Base-by-base conservation (phyloP, 2,888 invertebrate species). In the Ormyrus rosae region DNA sequence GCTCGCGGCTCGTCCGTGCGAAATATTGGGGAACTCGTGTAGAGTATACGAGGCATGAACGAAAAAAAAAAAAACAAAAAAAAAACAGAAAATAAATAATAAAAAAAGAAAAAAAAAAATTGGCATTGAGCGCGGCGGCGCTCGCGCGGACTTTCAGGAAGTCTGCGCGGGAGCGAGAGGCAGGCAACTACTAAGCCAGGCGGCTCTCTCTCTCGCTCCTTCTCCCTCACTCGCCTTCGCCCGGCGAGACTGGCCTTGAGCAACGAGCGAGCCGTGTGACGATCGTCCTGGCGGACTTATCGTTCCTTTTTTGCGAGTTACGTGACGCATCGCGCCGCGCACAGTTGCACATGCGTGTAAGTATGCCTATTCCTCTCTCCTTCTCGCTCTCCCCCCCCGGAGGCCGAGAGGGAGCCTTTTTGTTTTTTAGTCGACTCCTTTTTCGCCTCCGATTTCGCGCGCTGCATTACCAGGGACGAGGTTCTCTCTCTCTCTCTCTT, bases 131-230 rank as follows among this genome's bases (percentile, higher is more conserved):
- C 64, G 11, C n/a, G n/a, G n/a, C n/a, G n/a, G 6, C 65, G 19
- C 4, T 50, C 60, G 50, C 34, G 13, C 5, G 55, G 48, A 34
- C n/a, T 34, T 34, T 34, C 34, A 34, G 34, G 34, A 34, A 34
- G 34, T 34, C 34, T 34, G 58, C 50, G 65, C 64, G 13, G 45
- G 73, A 53, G 19, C 61, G 58, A 61, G 63, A 34, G 50, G 69
- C 64, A 75, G 71, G 6, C 19, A 50, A 67, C 69, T 82, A 76
- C 81, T 83, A 82, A 80, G 78, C 80, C 80, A 73, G 75, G 78
- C 56, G 46, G 56, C 46, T 74, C 67, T 55, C 67, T 51, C 80
- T 78, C 67, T 55, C 67, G 55, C 80, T 78, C 75, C 72, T 61
- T 63, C 53, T 56, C 50, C 55, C 68, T 65, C 51, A 4, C 55